These are phyloP conservation scores for Tympanuchus pallidicinctus DNA, from an alignment of 2,113 vertebrate genomes.

Conservation along the genomic window DNA sequence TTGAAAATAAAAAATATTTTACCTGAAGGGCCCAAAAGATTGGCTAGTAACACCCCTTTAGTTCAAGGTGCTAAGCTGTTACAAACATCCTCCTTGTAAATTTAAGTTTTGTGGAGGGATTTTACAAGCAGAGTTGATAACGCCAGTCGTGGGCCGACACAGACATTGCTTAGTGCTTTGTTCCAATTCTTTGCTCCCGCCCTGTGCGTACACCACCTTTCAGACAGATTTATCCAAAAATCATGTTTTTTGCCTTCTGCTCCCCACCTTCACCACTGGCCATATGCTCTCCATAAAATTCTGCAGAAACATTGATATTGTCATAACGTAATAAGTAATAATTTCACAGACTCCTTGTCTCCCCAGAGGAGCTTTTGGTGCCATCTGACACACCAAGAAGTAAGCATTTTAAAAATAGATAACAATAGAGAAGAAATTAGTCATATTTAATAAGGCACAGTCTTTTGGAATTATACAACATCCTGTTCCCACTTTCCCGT, in stretches of 20 bases:
- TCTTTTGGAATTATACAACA: neutral
- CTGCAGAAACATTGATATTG: neutral
- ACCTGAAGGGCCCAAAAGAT: neutral
- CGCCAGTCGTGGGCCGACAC: neutral
- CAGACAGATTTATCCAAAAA: neutral
- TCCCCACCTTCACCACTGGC: neutral
- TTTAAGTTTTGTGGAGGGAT: rapidly evolving
- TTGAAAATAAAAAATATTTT: neutral
- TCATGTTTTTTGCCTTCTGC: neutral
- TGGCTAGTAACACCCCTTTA: neutral
- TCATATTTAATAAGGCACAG: neutral
- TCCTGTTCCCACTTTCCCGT: rapidly evolving
- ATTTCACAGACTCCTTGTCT: neutral
- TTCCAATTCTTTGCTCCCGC: neutral
- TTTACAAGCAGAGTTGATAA: neutral
- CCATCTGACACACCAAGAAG: neutral
- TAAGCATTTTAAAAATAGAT: neutral
- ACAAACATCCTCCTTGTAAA: neutral
- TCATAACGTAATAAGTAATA: neutral
- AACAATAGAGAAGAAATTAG: neutral
- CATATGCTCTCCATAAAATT: neutral
- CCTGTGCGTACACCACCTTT: no score
- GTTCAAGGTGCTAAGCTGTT: neutral
- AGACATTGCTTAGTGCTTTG: neutral
- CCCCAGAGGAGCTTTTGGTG: neutral